These are phyloP conservation scores for Myotis lucifugus DNA, from an alignment of 2,113 vertebrate species.

Conservation along the genomic window DNA sequence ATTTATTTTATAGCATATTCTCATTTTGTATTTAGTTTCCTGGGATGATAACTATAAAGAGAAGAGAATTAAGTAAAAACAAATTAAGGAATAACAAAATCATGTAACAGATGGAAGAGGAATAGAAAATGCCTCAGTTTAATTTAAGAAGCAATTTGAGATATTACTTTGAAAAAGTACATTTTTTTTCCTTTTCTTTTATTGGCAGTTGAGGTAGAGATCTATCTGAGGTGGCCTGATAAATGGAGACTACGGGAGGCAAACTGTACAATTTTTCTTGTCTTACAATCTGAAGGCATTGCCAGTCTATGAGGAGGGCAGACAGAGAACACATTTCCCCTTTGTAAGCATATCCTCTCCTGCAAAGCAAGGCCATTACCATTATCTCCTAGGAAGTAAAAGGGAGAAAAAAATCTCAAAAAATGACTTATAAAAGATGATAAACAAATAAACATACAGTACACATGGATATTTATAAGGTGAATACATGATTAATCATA, in stretches of 20 bases:
- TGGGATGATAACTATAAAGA: neutral
- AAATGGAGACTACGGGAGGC: neutral
- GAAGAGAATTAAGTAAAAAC: neutral
- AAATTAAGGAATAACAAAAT: neutral
- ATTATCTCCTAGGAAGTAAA: neutral
- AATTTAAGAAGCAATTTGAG: neutral
- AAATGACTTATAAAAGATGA: neutral
- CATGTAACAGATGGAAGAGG: neutral
- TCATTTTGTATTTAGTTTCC: neutral
- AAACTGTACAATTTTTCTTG: neutral
- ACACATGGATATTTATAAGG: neutral
- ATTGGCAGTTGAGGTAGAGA: neutral
- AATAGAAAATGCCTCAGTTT: neutral
- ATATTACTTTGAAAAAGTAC: neutral
- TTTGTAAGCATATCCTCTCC: neutral
- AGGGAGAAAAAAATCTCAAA: neutral
- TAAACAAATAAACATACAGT: neutral
- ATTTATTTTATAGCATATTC: neutral
- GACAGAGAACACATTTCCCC: neutral
- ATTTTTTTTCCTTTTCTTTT: neutral
- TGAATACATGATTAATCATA: neutral
- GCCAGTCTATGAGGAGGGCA: neutral
- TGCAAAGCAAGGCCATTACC: neutral
- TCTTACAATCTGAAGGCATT: neutral
- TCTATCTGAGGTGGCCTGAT: neutral